Percentiles rank a stretch among this genome's conserved stretches.
Conservation (phyloP, 2,888 invertebrate species). For the Phytoseiulus persimilis region DNA sequence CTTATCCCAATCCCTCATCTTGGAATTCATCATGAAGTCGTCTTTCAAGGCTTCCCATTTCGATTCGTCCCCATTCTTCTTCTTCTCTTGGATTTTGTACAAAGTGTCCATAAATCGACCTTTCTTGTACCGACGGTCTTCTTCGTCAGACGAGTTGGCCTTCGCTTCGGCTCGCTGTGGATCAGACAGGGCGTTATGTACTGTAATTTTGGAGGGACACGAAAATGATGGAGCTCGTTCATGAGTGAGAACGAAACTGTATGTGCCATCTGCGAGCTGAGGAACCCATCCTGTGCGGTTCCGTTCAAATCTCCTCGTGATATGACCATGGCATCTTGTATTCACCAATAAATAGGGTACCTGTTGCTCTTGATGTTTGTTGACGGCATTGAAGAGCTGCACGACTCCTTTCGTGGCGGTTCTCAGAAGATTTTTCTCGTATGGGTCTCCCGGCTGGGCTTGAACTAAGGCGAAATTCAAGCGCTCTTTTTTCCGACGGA, state of each 20-base stretch:
- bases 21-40: constrained; percentile 33
- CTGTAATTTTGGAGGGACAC: too few species aligned
- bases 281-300: too few species aligned
- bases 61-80: background rate
- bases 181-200: too few species aligned
- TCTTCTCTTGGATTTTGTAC: constrained; percentile 9
- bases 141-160: constrained; percentile 9
- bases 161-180: background rate
- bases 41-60: constrained; percentile 24
- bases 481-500: background rate
- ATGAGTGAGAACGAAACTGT: too few species aligned
- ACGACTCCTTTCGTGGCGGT: constrained; percentile 26
- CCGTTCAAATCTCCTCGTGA: too few species aligned
- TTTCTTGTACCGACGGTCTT: constrained; percentile 17
- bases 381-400: constrained; percentile 36
- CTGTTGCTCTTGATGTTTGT: constrained; percentile 25
- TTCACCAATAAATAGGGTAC: background rate
- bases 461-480: background rate
- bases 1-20: constrained; percentile 35
- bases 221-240: too few species aligned
- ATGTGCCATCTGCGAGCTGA: too few species aligned
- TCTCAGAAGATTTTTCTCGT: constrained; percentile 14
- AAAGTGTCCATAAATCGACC: constrained; percentile 21
- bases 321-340: too few species aligned
- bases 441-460: constrained; percentile 26